These are phyloP conservation scores for Xanthia icteritia DNA, from an alignment of 2,888 invertebrate genomes.

Conservation along the genomic window DNA sequence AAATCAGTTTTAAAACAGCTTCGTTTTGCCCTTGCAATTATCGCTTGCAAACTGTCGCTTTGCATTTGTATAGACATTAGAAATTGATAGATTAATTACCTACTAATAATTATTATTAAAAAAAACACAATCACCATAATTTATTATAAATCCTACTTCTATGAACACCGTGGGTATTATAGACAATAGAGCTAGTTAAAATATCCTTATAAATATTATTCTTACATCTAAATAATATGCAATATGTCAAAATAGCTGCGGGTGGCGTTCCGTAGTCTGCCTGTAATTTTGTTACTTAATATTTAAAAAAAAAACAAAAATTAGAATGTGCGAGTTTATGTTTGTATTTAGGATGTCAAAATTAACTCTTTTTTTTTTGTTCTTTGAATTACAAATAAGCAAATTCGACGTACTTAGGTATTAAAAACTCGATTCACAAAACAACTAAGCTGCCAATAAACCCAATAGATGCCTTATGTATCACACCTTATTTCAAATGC, in stretches of 20 bases:
- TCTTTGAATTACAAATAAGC: not conserved
- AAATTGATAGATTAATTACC: not conserved
- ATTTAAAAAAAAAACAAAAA: too few species aligned
- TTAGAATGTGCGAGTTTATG: too few species aligned
- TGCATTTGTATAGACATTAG: not conserved
- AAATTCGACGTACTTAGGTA: not conserved
- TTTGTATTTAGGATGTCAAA: not conserved
- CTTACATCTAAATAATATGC: not conserved
- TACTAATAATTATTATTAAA: not conserved
- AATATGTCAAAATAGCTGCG: not conserved
- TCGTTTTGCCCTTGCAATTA: not conserved
- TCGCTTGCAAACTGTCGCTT: not conserved
- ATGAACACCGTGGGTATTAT: conserved; percentile 53
- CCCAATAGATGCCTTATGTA: not conserved
- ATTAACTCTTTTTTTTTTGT: not conserved
- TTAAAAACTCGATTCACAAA: not conserved
- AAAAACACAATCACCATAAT: conserved; percentile 40
- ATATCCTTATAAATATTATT: conserved; percentile 1
- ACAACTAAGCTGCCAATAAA: not conserved
- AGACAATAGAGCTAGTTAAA: conserved; percentile 20
- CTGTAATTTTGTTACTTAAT: too few species aligned
- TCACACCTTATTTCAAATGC: not conserved
- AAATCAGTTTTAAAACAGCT: not conserved
- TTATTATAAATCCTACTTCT: conserved; percentile 24
- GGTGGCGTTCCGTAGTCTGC: too few species aligned